Conservation (phyloP, 1,140 invertebrate species). For the Copidosoma floridanum region DNA sequence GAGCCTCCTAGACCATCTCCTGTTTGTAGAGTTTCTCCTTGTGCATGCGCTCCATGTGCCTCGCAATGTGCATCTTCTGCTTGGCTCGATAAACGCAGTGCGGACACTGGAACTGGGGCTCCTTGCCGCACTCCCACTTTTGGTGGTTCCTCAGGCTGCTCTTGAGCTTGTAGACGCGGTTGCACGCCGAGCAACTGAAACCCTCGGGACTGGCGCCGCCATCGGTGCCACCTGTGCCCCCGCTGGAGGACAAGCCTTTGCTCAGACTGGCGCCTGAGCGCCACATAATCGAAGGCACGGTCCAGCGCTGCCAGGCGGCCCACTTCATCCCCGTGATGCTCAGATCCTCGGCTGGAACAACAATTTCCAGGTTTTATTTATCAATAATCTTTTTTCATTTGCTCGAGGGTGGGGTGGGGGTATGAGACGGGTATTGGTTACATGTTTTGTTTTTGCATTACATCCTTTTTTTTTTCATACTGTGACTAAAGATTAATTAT, state of each 20-base stretch:
- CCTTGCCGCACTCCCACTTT: conserved; percentile 52
- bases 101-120: conserved; percentile 53
- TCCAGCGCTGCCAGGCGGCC: conserved; percentile 58
- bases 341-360: conserved; percentile 64
- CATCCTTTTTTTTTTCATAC: no score
- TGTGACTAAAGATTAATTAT: no score
- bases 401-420: no score
- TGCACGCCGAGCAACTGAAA: conserved; percentile 59
- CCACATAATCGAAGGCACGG: conserved; percentile 56
- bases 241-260: conserved; percentile 46
- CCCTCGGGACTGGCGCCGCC: conserved; percentile 67
- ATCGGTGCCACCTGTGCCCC: conserved; percentile 52
- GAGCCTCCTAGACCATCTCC: no score
- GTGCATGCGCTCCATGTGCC: conserved; percentile 53
- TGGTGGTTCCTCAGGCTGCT: conserved; percentile 61
- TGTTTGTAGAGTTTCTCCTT: no score
- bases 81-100: conserved; percentile 50
- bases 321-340: conserved; percentile 69
- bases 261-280: conserved; percentile 47
- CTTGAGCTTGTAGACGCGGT: conserved; percentile 58
- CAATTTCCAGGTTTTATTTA: conserved; percentile 28
- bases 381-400: conserved; percentile 10
- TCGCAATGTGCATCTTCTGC: conserved; percentile 49
- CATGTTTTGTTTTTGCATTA: no score
- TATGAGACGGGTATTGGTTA: no score